Conservation (phyloP, 2,113 vertebrate species). For the Sapayoa aenigma region DNA sequence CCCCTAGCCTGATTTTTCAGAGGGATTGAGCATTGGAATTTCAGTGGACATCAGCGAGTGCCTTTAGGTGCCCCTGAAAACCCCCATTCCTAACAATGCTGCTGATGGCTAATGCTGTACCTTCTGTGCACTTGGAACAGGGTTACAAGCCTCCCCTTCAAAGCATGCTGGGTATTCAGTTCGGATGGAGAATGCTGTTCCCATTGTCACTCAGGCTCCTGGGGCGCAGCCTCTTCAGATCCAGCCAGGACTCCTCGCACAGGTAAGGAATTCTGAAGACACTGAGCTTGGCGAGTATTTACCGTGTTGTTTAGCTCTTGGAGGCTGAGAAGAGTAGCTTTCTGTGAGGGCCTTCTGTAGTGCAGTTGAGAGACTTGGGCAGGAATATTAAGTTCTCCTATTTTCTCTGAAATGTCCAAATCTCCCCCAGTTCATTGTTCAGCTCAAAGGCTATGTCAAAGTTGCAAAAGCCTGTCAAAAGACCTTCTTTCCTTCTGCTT, state of each 20-base stretch:
- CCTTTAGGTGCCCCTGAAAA: background rate
- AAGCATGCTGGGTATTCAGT: conserved; percentile 97
- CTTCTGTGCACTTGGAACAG: conserved; percentile 70
- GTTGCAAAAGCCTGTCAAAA: background rate
- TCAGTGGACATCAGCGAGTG: background rate
- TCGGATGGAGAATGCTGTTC: conserved; percentile 96
- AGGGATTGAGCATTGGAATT: background rate
- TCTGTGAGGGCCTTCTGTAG: background rate
- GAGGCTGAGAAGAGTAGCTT: background rate
- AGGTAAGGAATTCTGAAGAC: conserved; percentile 81
- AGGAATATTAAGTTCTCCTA: background rate
- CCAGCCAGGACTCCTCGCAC: conserved; percentile 93
- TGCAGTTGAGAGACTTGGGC: background rate
- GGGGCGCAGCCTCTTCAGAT: conserved; percentile 95
- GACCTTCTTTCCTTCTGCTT: background rate
- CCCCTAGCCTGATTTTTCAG: background rate
- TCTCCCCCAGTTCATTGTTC: background rate
- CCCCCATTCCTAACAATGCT: background rate
- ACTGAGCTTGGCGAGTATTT: rapidly evolving
- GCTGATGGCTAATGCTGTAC: background rate
- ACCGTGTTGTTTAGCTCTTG: background rate
- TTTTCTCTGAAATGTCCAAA: background rate
- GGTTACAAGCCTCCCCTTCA: conserved; percentile 93
- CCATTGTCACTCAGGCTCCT: conserved; percentile 96
- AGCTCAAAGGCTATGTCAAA: background rate